These are phyloP conservation scores for Chinchilla lanigera DNA, from an alignment of 2,113 vertebrate species.

Conservation along the genomic window DNA sequence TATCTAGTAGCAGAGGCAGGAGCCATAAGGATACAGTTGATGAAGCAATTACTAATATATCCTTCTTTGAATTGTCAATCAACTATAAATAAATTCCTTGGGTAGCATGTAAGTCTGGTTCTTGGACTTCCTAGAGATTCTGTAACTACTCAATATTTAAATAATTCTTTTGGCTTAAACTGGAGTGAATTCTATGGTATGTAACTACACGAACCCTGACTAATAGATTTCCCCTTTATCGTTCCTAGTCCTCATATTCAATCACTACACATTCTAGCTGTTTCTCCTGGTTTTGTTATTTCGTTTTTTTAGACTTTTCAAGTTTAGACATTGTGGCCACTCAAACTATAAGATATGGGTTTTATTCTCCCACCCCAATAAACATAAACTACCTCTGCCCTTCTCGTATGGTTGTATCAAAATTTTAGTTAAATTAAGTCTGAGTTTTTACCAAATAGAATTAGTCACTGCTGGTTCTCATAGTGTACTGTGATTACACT, in stretches of 20 bases:
- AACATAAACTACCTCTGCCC: neutral
- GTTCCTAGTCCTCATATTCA: neutral
- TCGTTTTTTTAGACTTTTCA: neutral
- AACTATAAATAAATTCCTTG: neutral
- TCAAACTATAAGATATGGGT: neutral
- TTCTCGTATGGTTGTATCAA: neutral
- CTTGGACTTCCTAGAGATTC: neutral
- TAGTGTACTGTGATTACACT: neutral
- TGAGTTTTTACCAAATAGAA: constrained; percentile 21
- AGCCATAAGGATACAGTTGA: neutral
- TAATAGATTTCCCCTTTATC: neutral
- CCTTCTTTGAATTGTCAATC: neutral
- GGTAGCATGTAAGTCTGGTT: neutral
- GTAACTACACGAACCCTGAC: neutral
- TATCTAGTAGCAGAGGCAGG: neutral
- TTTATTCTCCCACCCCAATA: neutral
- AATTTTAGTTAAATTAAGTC: neutral
- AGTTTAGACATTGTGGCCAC: neutral
- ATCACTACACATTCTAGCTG: neutral
- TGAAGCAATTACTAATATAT: neutral
- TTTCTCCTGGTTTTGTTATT: neutral
- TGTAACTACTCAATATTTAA: neutral
- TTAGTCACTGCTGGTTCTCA: neutral
- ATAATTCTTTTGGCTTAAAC: neutral
- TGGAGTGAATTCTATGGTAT: neutral